A percentile compares a stretch with the other conserved stretches of the same genome.
phyloP scores from a whole-genome alignment of 2,797 vertebrate species.

The Propithecus perrieri region DNA sequence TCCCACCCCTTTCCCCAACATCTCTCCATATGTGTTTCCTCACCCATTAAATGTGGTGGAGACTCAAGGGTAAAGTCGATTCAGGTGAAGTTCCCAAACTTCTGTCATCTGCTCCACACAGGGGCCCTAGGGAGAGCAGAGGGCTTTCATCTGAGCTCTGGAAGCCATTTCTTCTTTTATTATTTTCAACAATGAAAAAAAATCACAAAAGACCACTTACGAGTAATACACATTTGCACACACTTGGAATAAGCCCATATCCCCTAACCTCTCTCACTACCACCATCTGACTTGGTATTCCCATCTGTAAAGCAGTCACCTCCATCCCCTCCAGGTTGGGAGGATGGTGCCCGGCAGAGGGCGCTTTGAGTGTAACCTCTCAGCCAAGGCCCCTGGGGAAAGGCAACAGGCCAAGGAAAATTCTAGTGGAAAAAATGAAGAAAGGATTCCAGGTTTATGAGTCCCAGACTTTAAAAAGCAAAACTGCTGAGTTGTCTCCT shows the following conservation, averaged over 20 bases:
- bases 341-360: slow-evolving; percentile 31
- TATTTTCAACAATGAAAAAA: not conserved
- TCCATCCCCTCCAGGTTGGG: not conserved
- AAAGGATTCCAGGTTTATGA: slow-evolving; percentile 74
- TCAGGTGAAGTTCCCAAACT: not conserved
- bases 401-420: slow-evolving; percentile 47
- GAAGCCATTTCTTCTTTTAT: slow-evolving; percentile 19
- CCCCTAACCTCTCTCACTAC: not conserved
- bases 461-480: slow-evolving; percentile 73
- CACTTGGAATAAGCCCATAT: not conserved
- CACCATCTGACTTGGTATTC: not conserved
- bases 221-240: not conserved
- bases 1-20: not conserved
- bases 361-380: slow-evolving; percentile 36
- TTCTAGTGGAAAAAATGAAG: slow-evolving; percentile 54
- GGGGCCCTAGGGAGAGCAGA: not conserved
- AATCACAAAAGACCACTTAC: not conserved
- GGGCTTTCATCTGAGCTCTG: not conserved
- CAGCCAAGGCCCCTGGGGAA: not conserved
- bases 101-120: not conserved
- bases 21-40: not conserved
- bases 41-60: not conserved
- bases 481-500: slow-evolving; percentile 77
- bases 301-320: not conserved
- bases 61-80: not conserved